Conservation (phyloP, 2,888 invertebrate species). For the Biston betularia region DNA sequence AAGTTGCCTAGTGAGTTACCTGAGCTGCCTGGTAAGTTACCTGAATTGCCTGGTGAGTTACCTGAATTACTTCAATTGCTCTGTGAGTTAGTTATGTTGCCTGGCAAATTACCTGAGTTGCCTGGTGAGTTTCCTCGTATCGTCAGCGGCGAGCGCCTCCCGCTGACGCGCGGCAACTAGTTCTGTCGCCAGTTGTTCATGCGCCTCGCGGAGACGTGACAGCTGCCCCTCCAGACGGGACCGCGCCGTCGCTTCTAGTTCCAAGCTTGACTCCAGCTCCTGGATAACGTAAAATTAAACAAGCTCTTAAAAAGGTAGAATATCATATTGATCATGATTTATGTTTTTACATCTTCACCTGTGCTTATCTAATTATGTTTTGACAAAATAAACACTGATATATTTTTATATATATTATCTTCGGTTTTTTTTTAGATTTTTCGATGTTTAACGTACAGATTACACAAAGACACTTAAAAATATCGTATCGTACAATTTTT, state of each 20-base stretch:
- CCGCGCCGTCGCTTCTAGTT: slow-evolving; percentile 95
- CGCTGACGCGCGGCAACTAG: slow-evolving; percentile 89
- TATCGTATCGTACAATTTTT: too few species aligned
- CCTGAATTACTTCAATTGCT: slow-evolving; percentile 82
- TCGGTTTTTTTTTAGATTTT: too few species aligned
- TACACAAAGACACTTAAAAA: too few species aligned
- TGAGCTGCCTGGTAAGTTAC: background rate
- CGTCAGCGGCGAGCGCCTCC: slow-evolving; percentile 92
- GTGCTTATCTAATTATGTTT: too few species aligned
- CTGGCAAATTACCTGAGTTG: slow-evolving; percentile 64
- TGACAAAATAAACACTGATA: too few species aligned
- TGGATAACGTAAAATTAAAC: slow-evolving; percentile 37
- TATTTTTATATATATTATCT: too few species aligned
- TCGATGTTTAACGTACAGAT: too few species aligned
- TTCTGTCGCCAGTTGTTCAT: slow-evolving; percentile 86
- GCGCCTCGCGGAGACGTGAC: slow-evolving; percentile 75
- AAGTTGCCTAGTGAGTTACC: background rate
- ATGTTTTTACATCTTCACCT: too few species aligned
- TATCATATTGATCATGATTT: too few species aligned
- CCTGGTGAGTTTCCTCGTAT: slow-evolving; percentile 87
- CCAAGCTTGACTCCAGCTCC: slow-evolving; percentile 96
- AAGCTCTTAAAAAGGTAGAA: too few species aligned
- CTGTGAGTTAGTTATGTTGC: slow-evolving; percentile 61
- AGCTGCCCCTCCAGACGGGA: slow-evolving; percentile 93
- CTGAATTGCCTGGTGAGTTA: background rate